Base-by-base conservation (phyloP, 2,113 vertebrate genomes). In the Labrus mixtus region DNA sequence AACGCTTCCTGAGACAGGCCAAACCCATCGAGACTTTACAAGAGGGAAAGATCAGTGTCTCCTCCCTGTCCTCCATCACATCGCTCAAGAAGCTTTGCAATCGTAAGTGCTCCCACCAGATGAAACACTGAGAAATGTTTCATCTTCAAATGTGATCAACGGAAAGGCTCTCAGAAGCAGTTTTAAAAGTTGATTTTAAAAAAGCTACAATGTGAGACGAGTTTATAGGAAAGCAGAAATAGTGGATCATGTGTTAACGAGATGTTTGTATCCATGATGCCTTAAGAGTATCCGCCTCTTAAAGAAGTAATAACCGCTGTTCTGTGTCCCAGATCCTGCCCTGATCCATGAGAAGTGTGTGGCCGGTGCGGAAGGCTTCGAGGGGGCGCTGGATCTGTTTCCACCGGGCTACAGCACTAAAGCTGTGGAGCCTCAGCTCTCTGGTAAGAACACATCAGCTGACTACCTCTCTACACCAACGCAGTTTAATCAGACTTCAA, bases 81-180 rank as follows among this genome's bases (percentile, higher is more conserved):
- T 97, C 96, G 0, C 89, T 99, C 45, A 99, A 99, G 91, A 99
- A 99, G 83, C 96, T 99, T 10, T 99, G 98, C 81, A 99, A 99
- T 85, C 98, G 97, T 99, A 88, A 96, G 97, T 96, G 66, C 20
- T 60, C 11, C 16, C 41, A 5, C 17, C 50, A 29, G 61, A 48
- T 10, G 22, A 39, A 22, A 7, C 10, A 6, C n/a, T 17, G 5
- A 1, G 15, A 15, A 46, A 46, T 15, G 1, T 5, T 46, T 12
- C 16, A 10, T 22, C 10, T 16, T 0, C 71, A 17, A 39, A 25
- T 29, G n/a, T 39, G 36, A 41, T 48, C 17, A 3, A 46, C 6
- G 68, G 9, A 69, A 20, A 58, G 39, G 20, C 4, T 2, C n/a
- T 6, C 5, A 12, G 48, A 29, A 25, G 15, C 15, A 41, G 48